Percentiles rank a stretch among this genome's conserved stretches.
phyloP scores from a whole-genome alignment of 2,113 vertebrate species.

The Gambusia holbrooki region DNA sequence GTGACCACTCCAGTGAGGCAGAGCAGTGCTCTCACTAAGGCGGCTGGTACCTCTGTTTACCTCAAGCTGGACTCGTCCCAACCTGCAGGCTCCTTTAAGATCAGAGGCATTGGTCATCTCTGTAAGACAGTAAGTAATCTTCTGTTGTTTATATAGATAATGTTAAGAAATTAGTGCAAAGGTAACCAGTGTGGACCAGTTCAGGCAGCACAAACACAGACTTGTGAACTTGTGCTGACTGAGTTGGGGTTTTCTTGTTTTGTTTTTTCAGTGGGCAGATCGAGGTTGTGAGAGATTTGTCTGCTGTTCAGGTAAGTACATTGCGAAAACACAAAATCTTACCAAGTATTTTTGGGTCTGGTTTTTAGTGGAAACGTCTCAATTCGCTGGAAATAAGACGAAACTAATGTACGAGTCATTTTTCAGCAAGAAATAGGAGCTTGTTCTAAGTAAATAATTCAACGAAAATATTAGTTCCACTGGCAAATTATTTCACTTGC shows the following conservation, averaged over 20 bases:
- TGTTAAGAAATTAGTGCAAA: background rate
- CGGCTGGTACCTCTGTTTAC: slow-evolving; percentile 79
- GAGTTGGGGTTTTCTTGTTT: slow-evolving; percentile 15
- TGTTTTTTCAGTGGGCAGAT: slow-evolving; percentile 79
- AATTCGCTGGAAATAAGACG: no score
- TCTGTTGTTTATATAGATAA: no score
- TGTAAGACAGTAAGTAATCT: slow-evolving; percentile 85
- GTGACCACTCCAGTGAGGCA: slow-evolving; percentile 83
- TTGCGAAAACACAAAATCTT: no score
- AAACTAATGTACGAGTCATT: no score
- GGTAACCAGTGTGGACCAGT: slow-evolving; percentile 28
- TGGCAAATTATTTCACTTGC: no score
- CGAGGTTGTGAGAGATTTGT: slow-evolving; percentile 83
- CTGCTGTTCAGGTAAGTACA: slow-evolving; percentile 89
- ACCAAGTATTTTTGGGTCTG: no score
- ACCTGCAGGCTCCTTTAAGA: slow-evolving; percentile 92
- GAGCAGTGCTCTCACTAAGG: slow-evolving; percentile 83
- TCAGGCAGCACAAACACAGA: background rate
- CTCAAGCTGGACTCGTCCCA: slow-evolving; percentile 92
- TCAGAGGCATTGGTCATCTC: slow-evolving; percentile 89
- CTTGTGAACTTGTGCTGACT: slow-evolving; percentile 9
- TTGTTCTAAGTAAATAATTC: no score
- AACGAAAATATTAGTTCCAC: no score
- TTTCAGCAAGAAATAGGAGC: no score
- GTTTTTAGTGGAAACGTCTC: no score